Conservation (phyloP, 2,888 invertebrate genomes). For the Alviniconcha strummeri region DNA sequence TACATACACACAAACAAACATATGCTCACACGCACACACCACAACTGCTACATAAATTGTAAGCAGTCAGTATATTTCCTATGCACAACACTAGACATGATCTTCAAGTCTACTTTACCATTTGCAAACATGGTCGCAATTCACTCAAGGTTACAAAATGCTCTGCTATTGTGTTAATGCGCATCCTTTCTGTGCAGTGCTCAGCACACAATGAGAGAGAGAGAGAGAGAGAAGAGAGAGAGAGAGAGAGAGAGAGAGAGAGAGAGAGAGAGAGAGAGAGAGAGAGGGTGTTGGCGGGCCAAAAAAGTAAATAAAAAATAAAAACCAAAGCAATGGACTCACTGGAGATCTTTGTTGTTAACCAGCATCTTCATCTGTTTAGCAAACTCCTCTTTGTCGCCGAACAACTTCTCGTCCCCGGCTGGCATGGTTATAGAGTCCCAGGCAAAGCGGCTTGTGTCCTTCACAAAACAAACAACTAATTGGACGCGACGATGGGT, state of each 20-base stretch:
- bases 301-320: too few species aligned
- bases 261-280: neutral
- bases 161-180: too few species aligned
- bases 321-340: neutral
- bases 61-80: too few species aligned
- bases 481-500: neutral
- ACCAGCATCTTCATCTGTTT: conserved; percentile 68
- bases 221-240: conserved; percentile 6
- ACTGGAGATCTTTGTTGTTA: conserved; percentile 70
- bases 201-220: neutral
- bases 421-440: conserved; percentile 19
- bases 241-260: conserved; percentile 3
- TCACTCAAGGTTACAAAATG: too few species aligned
- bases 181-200: too few species aligned
- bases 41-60: too few species aligned
- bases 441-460: too few species aligned
- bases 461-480: neutral
- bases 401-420: conserved; percentile 49
- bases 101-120: too few species aligned
- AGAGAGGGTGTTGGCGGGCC: too few species aligned
- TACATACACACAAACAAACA: neutral
- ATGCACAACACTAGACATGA: too few species aligned
- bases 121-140: too few species aligned
- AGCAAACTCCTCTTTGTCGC: conserved; percentile 63
- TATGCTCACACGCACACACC: neutral